Conservation (phyloP, 2,888 invertebrate species). For the Morpho deidamia region DNA sequence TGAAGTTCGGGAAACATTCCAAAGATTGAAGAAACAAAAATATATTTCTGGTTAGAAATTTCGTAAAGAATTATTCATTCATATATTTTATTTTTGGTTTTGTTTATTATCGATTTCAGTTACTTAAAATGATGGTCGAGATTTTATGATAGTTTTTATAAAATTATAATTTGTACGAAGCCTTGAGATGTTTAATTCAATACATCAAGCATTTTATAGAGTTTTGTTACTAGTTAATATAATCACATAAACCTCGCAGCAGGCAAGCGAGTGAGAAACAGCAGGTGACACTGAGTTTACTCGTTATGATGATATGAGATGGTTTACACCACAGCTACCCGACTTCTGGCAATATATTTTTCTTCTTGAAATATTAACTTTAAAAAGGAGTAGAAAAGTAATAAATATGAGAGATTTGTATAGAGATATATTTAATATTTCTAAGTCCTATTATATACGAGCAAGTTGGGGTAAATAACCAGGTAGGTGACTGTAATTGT, state of each 20-base stretch:
- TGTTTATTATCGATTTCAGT: slow-evolving; percentile 4
- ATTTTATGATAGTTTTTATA: no score
- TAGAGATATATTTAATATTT: no score
- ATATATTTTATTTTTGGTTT: slow-evolving; percentile 2
- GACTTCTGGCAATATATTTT: not conserved
- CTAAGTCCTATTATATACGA: no score
- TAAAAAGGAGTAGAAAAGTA: no score
- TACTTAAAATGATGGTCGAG: no score
- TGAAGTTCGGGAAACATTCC: slow-evolving; percentile 41
- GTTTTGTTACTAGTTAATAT: slow-evolving; percentile 19
- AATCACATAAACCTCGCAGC: slow-evolving; percentile 24
- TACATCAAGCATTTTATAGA: no score
- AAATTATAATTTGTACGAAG: no score
- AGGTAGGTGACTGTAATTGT: no score
- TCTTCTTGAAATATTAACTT: no score
- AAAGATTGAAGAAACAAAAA: slow-evolving; percentile 29
- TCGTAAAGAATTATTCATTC: slow-evolving; percentile 12
- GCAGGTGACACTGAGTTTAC: slow-evolving; percentile 25
- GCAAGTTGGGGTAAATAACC: no score
- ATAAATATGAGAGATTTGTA: no score
- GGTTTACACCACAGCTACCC: not conserved
- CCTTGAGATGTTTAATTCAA: no score
- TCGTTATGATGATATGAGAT: slow-evolving; percentile 16
- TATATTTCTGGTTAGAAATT: slow-evolving; percentile 19
- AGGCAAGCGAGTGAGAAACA: slow-evolving; percentile 23